Base-by-base conservation (phyloP, 2,888 invertebrate genomes). In the Melitaea athalia region DNA sequence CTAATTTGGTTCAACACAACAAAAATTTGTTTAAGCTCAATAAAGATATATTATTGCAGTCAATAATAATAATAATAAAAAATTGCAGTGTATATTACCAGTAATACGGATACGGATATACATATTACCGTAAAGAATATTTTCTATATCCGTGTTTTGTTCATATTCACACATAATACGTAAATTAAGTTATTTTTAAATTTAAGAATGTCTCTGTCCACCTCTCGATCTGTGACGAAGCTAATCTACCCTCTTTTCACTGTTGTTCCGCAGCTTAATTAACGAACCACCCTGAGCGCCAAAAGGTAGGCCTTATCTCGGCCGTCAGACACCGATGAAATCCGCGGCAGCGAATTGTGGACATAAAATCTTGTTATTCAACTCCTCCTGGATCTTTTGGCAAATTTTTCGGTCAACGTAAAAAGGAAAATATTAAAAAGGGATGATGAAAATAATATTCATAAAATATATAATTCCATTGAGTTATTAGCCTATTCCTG, bases 261-360 rank as follows among this genome's bases (percentile, higher is more conserved):
- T 74, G 74, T 69, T 73, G 71, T 71, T 71, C 69, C 72, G 72
- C 73, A 71, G 75, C 73, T 76, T 77, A 77, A 77, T 76, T 77
- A 76, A 75, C 73, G 74, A 72, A 73, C 72, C 73, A 72, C 72
- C 74, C 76, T 70, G 72, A 75, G 73, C 69, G 73, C 71, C 74
- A 64, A 75, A 75, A 74, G 73, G 73, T 73, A 69, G 71, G 75
- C 74, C 72, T 76, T 76, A 75, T 77, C 76, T 75, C 74, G 73
- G 68, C 69, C 72, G 72, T 74, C 75, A 76, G 76, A 75, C 74
- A 69, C 72, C 75, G 71, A 74, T 74, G 76, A 74, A 68, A 72
- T 74, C 70, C 72, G 68, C 69, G 71, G 69, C 68, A 63, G 68
- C 67, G 68, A 72, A 68, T 70, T 69, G 71, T 62, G 68, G 67